Conservation (phyloP, 2,888 invertebrate species). For the Hoplodrina blanda region DNA sequence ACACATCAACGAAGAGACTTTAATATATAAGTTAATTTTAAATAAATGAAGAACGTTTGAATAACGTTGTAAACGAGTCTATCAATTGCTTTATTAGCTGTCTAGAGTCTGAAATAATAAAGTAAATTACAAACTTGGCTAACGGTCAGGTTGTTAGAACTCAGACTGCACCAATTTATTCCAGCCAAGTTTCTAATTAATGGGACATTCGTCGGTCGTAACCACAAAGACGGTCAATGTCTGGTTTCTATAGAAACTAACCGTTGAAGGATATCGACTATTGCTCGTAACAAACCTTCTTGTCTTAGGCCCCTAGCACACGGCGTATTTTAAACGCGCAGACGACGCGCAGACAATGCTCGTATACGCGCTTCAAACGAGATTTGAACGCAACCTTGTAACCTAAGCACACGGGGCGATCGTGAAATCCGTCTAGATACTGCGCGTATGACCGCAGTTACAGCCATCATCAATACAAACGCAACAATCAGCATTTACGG, state of each 20-base stretch:
- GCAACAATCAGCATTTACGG: too few relatives aligned
- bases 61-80: neutral
- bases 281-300: slow-evolving; percentile 29
- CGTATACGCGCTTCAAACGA: too few relatives aligned
- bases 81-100: slow-evolving; percentile 20
- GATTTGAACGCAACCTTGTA: too few relatives aligned
- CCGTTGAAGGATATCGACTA: slow-evolving; percentile 12
- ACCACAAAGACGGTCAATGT: slow-evolving; percentile 22
- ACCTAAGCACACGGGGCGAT: too few relatives aligned
- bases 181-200: slow-evolving; percentile 51
- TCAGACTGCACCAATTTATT: slow-evolving; percentile 41
- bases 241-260: slow-evolving; percentile 23
- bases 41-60: neutral
- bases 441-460: too few relatives aligned
- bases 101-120: slow-evolving; percentile 30
- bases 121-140: slow-evolving; percentile 57
- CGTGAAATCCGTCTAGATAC: too few relatives aligned
- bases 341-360: too few relatives aligned
- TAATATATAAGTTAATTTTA: neutral
- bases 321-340: too few relatives aligned
- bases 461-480: too few relatives aligned
- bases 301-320: too few relatives aligned
- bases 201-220: slow-evolving; percentile 17
- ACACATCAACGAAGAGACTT: neutral
- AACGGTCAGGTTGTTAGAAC: slow-evolving; percentile 12